Conservation (phyloP, 2,113 vertebrate species). For the Pangasianodon hypophthalmus region DNA sequence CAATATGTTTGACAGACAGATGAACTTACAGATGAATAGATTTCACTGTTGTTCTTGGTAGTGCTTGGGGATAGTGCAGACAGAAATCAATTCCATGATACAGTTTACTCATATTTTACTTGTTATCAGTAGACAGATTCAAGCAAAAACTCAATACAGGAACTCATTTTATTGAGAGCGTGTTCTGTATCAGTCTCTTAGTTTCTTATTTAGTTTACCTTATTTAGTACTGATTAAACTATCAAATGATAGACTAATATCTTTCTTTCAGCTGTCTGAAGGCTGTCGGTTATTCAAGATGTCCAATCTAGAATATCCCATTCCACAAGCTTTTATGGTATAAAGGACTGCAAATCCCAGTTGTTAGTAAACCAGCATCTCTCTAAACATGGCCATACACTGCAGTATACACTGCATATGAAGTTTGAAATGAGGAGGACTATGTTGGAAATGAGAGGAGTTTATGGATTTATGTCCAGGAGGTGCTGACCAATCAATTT, state of each 20-base stretch:
- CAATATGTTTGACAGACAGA: conserved; percentile 67
- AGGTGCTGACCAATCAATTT: conserved; percentile 9
- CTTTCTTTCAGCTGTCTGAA: neutral
- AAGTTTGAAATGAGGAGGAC: neutral
- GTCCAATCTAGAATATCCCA: neutral
- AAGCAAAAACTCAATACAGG: conserved; percentile 18
- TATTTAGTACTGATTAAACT: neutral
- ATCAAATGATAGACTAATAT: neutral
- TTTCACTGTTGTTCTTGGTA: conserved; percentile 16
- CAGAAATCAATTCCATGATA: conserved; percentile 39
- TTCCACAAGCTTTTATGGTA: neutral
- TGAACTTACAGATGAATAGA: conserved; percentile 52
- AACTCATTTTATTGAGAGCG: neutral
- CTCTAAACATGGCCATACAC: neutral
- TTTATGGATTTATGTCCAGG: conserved; percentile 7
- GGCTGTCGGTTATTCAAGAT: neutral
- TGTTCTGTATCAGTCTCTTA: conserved; percentile 11
- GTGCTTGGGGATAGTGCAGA: conserved; percentile 22
- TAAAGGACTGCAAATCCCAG: neutral
- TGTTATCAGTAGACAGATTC: conserved; percentile 12
- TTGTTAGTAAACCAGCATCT: neutral
- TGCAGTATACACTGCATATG: neutral
- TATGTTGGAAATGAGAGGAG: neutral
- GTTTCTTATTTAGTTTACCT: neutral
- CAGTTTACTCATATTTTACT: conserved; percentile 43